phyloP scores from a whole-genome alignment of 92 coral and sea anemone genomes.

The Porites evermanni region DNA sequence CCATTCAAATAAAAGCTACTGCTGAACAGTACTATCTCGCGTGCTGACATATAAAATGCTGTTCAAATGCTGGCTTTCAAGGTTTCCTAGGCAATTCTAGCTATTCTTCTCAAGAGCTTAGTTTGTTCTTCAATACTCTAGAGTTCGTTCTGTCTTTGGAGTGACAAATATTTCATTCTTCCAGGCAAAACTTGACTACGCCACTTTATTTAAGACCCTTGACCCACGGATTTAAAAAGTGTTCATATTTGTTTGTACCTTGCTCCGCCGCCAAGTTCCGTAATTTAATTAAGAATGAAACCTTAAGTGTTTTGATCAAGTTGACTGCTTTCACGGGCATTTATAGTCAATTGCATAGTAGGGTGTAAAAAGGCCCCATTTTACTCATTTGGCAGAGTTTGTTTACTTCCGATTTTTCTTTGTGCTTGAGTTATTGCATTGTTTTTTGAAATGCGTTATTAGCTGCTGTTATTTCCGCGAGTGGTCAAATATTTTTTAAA shows the following conservation, averaged over 20 bases:
- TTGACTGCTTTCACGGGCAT: too few relatives aligned
- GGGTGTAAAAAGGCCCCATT: neutral
- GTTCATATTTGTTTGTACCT: neutral
- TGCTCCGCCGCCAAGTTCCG: neutral
- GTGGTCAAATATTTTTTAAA: neutral
- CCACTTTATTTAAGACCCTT: neutral
- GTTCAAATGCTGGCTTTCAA: too few relatives aligned
- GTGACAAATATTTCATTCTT: neutral
- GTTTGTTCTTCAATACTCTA: too few relatives aligned
- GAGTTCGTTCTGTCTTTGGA: too few relatives aligned
- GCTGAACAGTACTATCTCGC: too few relatives aligned
- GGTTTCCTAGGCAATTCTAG: too few relatives aligned
- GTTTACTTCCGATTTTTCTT: neutral
- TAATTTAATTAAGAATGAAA: neutral
- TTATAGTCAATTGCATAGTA: neutral
- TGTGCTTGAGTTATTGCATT: neutral
- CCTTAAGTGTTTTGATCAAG: neutral
- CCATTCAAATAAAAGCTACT: too few relatives aligned
- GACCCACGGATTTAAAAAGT: neutral
- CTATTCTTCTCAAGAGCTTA: too few relatives aligned
- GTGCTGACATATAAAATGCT: too few relatives aligned
- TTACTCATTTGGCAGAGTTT: neutral
- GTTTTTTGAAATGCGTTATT: too few relatives aligned
- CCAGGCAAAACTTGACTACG: neutral
- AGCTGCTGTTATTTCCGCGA: neutral